Conservation (phyloP, 1,140 invertebrate genomes). For the Uloborus diversus region DNA sequence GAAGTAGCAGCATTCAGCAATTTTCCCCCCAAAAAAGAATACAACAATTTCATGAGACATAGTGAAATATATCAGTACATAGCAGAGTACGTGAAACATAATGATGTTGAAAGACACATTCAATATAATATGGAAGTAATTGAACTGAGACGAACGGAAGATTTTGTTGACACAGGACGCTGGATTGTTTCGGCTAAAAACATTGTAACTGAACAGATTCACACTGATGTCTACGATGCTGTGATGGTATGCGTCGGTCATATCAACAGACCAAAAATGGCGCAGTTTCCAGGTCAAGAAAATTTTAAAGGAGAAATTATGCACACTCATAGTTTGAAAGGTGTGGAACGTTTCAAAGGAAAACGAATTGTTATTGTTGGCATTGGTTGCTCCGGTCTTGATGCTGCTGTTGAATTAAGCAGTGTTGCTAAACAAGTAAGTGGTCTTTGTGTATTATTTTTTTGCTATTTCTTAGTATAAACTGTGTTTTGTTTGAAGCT, state of each 20-base stretch:
- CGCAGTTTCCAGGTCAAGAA: constrained; percentile 58
- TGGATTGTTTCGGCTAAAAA: constrained; percentile 63
- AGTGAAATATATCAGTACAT: background rate
- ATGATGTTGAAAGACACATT: constrained; percentile 62
- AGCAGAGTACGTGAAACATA: constrained; percentile 62
- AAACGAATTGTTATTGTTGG: constrained; percentile 68
- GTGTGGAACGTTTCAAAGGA: constrained; percentile 61
- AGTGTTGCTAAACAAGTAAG: constrained; percentile 66
- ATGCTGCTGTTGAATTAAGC: constrained; percentile 69
- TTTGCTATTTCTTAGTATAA: background rate
- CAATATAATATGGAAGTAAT: constrained; percentile 59
- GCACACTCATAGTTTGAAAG: too few relatives aligned
- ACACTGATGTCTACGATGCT: constrained; percentile 64
- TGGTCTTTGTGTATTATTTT: background rate
- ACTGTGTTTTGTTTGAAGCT: background rate
- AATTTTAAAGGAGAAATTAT: constrained; percentile 66
- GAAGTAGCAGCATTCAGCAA: constrained; percentile 67
- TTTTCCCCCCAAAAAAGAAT: constrained; percentile 63
- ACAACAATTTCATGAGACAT: constrained; percentile 63
- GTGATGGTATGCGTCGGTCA: constrained; percentile 65
- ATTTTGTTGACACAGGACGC: constrained; percentile 63
- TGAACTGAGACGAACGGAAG: background rate
- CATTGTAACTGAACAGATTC: constrained; percentile 26
- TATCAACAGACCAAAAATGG: constrained; percentile 25
- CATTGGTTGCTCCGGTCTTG: constrained; percentile 70